A percentile compares a stretch with the other conserved stretches of the same genome.
phyloP scores from a whole-genome alignment of 2,888 invertebrate genomes.

The Drosophila neotestacea region DNA sequence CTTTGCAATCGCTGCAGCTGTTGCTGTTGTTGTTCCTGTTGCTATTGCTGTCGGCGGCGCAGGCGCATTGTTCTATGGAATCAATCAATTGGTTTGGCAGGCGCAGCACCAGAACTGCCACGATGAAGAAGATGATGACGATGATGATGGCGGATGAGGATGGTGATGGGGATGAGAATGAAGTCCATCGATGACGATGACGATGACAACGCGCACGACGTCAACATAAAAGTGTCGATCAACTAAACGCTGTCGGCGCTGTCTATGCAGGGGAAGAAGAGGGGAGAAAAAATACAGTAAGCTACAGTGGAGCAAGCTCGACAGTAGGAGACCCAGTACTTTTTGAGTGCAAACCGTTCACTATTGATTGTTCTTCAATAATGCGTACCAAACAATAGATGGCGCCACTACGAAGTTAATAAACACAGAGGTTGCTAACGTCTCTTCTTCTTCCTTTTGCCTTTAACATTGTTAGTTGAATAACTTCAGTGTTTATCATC shows the following conservation, averaged over 20 bases:
- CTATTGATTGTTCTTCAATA: no score
- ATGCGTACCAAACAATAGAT: no score
- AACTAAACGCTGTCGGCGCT: conserved; percentile 77
- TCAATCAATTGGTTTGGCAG: conserved; percentile 76
- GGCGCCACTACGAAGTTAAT: no score
- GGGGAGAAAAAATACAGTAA: no score
- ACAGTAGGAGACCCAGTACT: no score
- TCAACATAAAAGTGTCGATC: conserved; percentile 82
- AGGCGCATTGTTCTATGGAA: conserved; percentile 77
- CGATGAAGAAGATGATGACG: conserved; percentile 37
- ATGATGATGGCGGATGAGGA: conserved; percentile 35
- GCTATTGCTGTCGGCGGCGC: conserved; percentile 19
- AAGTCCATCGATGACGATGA: conserved; percentile 44
- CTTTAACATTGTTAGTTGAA: no score
- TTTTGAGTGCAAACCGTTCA: no score
- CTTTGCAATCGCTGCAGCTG: conserved; percentile 34
- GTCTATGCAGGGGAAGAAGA: conserved; percentile 6
- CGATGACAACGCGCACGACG: conserved; percentile 80
- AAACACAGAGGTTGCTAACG: no score
- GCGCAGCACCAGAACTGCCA: conserved; percentile 78
- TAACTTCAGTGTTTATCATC: no score
- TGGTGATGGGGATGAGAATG: not conserved
- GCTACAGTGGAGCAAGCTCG: no score
- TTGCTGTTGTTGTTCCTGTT: not conserved
- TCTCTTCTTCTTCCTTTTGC: no score